Evolutionary conservation across 2,888 invertebrate species (phyloP).

Genomic region (Mythimna lalbum): DNA sequence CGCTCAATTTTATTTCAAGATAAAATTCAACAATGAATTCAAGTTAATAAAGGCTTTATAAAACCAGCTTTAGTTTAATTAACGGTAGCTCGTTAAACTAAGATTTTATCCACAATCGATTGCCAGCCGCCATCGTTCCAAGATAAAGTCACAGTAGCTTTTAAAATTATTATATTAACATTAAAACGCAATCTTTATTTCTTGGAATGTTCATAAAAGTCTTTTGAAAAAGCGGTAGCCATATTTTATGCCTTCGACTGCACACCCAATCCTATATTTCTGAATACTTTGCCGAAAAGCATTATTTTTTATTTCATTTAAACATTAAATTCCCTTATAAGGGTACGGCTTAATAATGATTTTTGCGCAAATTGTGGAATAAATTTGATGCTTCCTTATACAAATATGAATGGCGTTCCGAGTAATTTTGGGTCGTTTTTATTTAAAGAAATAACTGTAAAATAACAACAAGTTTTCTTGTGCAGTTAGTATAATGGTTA

Average conservation of each 20-base stretch:
- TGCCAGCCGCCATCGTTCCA: conserved; percentile 12
- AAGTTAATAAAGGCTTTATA: conserved; percentile 17
- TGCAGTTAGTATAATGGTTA: not conserved
- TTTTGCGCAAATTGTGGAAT: conserved; percentile 29
- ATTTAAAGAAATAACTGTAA: conserved; percentile 48
- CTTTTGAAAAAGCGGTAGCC: conserved; percentile 9
- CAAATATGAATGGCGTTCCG: conserved; percentile 30
- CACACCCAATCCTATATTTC: conserved; percentile 6
- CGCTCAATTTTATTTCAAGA: not conserved
- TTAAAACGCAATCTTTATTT: conserved; percentile 46
- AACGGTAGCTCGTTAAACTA: not conserved
- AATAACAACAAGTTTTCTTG: conserved; percentile 3
- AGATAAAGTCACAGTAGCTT: conserved; percentile 27
- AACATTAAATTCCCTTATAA: conserved; percentile 38
- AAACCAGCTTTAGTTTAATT: not conserved
- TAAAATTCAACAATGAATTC: conserved; percentile 14
- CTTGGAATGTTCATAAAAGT: conserved; percentile 20
- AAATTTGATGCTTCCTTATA: conserved; percentile 25
- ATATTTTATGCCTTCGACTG: conserved; percentile 36
- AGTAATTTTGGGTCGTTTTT: conserved; percentile 41
- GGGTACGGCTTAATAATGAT: conserved; percentile 34
- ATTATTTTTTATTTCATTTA: conserved; percentile 44
- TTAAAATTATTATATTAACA: conserved; percentile 35
- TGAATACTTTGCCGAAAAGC: conserved; percentile 11
- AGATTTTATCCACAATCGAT: conserved; percentile 27